A percentile compares a stretch with the other conserved stretches of the same genome.
Evolutionary conservation across 2,888 invertebrate genomes (phyloP).

Genomic region (Brachyptera risi): DNA sequence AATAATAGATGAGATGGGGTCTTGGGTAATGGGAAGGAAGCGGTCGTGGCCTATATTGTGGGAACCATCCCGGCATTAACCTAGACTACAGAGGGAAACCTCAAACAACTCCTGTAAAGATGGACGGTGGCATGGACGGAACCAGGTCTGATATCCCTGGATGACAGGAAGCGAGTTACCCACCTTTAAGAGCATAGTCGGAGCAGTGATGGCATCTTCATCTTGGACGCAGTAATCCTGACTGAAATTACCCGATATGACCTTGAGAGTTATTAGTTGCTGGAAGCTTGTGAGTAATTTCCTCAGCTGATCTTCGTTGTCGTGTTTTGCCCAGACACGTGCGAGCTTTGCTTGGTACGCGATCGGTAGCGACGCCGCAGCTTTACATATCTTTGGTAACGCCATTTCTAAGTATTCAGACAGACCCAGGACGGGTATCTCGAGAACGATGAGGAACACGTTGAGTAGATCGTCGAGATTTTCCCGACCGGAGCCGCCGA

Average conservation of each 20-base stretch:
- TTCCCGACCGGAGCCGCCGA: conserved; percentile 40
- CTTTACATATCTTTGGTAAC: conserved; percentile 65
- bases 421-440: conserved; percentile 67
- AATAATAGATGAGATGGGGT: no score
- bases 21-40: no score
- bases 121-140: no score
- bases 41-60: no score
- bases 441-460: conserved; percentile 70
- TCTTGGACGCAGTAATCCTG: conserved; percentile 76
- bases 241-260: conserved; percentile 71
- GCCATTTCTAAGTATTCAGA: conserved; percentile 81
- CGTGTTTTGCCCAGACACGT: conserved; percentile 70
- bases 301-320: conserved; percentile 55
- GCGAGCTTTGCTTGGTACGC: conserved; percentile 76
- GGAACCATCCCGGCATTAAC: no score
- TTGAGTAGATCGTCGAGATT: conserved; percentile 48
- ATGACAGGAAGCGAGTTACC: no score
- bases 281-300: conserved; percentile 74
- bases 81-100: no score
- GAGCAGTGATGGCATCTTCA: conserved; percentile 75
- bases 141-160: no score
- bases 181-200: conserved; percentile 85
- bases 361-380: conserved; percentile 67
- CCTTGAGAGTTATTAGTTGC: conserved; percentile 80
- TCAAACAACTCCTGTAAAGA: no score